Evolutionary conservation across 37 sponge, comb jelly and placozoan genomes (phyloP).

Genomic region (Geodia barretti): DNA sequence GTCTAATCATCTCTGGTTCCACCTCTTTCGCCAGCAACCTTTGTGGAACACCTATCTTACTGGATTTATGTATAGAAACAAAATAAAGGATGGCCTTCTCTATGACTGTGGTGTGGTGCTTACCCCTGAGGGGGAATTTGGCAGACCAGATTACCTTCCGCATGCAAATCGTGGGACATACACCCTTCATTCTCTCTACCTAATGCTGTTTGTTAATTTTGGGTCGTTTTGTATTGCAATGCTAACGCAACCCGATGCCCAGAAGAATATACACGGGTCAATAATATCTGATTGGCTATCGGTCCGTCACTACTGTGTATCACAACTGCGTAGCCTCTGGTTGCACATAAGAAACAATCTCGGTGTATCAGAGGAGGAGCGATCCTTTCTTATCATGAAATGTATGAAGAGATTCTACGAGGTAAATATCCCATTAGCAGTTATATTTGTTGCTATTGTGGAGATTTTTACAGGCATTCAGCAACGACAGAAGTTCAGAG

Average conservation of each 20-base stretch:
- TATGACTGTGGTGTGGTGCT: conserved; percentile 83
- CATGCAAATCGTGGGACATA: conserved; percentile 67
- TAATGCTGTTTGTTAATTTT: conserved; percentile 80
- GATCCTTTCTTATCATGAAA: conserved; percentile 58
- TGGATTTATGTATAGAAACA: too few relatives aligned
- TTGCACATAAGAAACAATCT: conserved; percentile 67
- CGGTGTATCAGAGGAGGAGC: conserved; percentile 80
- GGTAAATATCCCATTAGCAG: too few relatives aligned
- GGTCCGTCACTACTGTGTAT: conserved; percentile 84
- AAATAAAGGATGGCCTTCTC: conserved; percentile 60
- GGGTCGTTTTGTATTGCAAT: conserved; percentile 73
- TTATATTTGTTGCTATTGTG: too few relatives aligned
- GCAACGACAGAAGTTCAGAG: too few relatives aligned
- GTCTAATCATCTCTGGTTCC: conserved; percentile 77
- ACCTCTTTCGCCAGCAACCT: conserved; percentile 59
- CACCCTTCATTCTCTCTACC: conserved; percentile 86
- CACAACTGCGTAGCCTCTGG: conserved; percentile 81
- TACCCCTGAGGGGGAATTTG: conserved; percentile 79
- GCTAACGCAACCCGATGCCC: conserved; percentile 70
- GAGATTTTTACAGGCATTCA: too few relatives aligned
- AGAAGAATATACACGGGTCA: conserved; percentile 43
- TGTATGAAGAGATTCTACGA: conserved; percentile 42
- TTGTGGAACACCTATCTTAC: conserved; percentile 70
- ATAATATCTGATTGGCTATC: conserved; percentile 84
- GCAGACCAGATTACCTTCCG: conserved; percentile 69